Base-by-base conservation (phyloP, 2,888 invertebrate genomes). In the Volucella inflata region DNA sequence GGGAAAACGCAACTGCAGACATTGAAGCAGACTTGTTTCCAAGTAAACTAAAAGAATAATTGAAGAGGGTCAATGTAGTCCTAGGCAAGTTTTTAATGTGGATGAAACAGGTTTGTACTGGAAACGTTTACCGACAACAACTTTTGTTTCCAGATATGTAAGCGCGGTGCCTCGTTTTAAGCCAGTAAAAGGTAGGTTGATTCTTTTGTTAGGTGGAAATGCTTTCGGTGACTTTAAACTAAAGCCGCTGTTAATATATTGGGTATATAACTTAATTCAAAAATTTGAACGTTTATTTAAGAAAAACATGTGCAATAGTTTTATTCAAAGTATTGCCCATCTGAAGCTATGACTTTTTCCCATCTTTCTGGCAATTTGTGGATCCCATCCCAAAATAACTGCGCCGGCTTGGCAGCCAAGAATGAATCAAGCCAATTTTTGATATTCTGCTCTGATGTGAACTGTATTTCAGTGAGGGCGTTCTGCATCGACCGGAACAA, bases 201-300 rank as follows among this genome's bases (percentile, higher is more conserved):
- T 9, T 9, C 40, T 40, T 40, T 9, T 46, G n/a, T n/a, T 46
- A n/a, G n/a, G n/a, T n/a, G n/a, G n/a, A n/a, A n/a, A n/a, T n/a
- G n/a, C n/a, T n/a, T n/a, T n/a, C n/a, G 46, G 46, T 8, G 46
- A 46, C 46, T 46, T 46, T 46, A 46, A 46, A 42, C 81, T 89
- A 57, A 90, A 88, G 87, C 89, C 89, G 51, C 77, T 90, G 75
- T 78, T 90, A 67, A 87, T 90, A 40, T 88, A 89, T 80, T n/a
- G n/a, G n/a, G n/a, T n/a, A 81, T 87, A 53, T 88, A 88, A 16
- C 70, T 87, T 71, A 89, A 88, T 72, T 88, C 88, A 51, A 81
- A 88, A 46, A 79, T 88, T 64, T 67, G 89, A 68, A 88, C 88
- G n/a, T n/a, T n/a, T n/a, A n/a, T n/a, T n/a, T n/a, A n/a, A n/a